A percentile compares a stretch with the other conserved stretches of the same genome.
Conservation (phyloP, 2,113 vertebrate genomes). For the Planiliza haematocheilus region DNA sequence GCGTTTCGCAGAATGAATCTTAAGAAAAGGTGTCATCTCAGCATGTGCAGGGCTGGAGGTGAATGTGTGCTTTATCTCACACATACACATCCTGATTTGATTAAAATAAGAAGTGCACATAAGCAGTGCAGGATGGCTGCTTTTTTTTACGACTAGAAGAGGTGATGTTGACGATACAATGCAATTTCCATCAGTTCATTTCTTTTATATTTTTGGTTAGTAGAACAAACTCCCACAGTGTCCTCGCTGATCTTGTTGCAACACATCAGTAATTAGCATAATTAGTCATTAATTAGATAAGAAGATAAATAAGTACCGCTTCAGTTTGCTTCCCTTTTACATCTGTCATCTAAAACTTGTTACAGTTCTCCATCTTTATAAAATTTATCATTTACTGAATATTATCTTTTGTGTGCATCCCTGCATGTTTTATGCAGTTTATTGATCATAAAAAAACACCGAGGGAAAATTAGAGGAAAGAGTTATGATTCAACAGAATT, state of each 20-base stretch:
- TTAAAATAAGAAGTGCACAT: slow-evolving; percentile 3
- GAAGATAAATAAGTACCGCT: no score
- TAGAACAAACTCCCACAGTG: neutral
- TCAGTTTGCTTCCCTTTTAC: no score
- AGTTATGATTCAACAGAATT: slow-evolving; percentile 60
- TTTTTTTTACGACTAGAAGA: neutral
- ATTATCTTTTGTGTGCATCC: neutral
- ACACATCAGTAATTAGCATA: neutral
- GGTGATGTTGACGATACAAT: neutral
- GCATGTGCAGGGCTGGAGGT: slow-evolving; percentile 29
- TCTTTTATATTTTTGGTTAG: neutral
- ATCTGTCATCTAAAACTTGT: no score
- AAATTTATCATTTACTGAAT: no score
- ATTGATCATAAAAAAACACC: slow-evolving; percentile 52
- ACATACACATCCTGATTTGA: neutral
- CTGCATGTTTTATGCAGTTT: slow-evolving; percentile 1
- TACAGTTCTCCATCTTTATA: no score
- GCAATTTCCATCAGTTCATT: neutral
- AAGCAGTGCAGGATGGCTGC: neutral
- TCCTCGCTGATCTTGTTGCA: neutral
- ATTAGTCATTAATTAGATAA: no score
- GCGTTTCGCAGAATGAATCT: slow-evolving; percentile 70
- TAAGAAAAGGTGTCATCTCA: slow-evolving; percentile 53
- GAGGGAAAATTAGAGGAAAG: slow-evolving; percentile 54
- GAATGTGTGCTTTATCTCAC: slow-evolving; percentile 9